Percentiles rank a stretch among this genome's conserved stretches.
phyloP scores from a whole-genome alignment of 1,140 invertebrate genomes.

The Arctopsyche grandis region DNA sequence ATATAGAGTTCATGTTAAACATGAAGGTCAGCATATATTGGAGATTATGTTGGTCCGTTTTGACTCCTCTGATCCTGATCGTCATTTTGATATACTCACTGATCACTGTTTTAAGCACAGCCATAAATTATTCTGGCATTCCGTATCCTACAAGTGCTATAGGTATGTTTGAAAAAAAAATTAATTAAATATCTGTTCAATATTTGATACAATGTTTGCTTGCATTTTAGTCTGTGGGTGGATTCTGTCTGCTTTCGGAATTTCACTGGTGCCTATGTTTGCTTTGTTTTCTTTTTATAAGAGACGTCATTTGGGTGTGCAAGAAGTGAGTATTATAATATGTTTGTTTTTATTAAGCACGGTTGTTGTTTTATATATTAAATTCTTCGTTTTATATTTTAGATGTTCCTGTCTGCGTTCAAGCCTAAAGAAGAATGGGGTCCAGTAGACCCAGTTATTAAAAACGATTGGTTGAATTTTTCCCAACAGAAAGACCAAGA shows the following conservation, averaged over 20 bases:
- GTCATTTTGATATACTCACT: constrained; percentile 74
- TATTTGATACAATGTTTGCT: no score
- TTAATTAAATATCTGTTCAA: no score
- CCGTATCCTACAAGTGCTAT: constrained; percentile 63
- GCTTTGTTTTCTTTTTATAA: constrained; percentile 62
- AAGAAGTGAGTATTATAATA: constrained; percentile 29
- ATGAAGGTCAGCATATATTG: constrained; percentile 78
- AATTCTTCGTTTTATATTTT: neutral
- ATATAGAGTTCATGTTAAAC: constrained; percentile 81
- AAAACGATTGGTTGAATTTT: constrained; percentile 34
- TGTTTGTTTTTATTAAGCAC: neutral
- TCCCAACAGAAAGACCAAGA: constrained; percentile 10
- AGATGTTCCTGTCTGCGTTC: constrained; percentile 30
- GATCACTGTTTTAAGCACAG: constrained; percentile 67
- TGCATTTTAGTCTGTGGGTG: constrained; percentile 66
- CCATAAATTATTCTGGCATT: no score
- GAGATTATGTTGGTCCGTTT: constrained; percentile 83
- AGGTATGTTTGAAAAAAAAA: constrained; percentile 53
- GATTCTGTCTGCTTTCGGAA: constrained; percentile 67
- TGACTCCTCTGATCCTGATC: constrained; percentile 79
- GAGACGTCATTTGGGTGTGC: constrained; percentile 56
- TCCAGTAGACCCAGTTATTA: constrained; percentile 8
- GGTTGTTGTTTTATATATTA: no score
- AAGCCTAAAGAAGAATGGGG: constrained; percentile 32
- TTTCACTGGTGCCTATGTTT: constrained; percentile 70